Evolutionary conservation across 2,888 invertebrate species (phyloP), one percentile per base, ranked within the genome.

Genomic region (Sphaerophoria rueppellii): DNA sequence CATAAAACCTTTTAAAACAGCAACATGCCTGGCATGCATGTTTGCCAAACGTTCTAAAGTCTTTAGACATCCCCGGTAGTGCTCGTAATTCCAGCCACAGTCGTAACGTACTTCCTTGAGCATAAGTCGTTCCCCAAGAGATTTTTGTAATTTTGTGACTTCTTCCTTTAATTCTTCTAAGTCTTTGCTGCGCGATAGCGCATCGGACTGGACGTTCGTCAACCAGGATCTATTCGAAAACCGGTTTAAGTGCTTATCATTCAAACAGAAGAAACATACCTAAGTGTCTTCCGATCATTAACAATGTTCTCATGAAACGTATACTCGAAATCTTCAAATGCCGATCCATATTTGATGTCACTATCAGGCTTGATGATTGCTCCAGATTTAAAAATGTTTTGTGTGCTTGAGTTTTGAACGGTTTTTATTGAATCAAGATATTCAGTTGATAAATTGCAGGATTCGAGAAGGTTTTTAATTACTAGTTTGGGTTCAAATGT

Each of bases 21-120:
- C 89, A 94, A 97, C 95, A 80, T 94, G 92, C 69, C 94, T 93
- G 0, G 95, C 93, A 92, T 98, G 96, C 89, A 97, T 95, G 57
- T 94, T 93, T 0, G 95, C 94, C 57, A 98, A 92, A 1, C 96
- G 94, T 85, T 94, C 94, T 55, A 98, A 95, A 86, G 97, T 96
- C 89, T 96, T 95, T 4, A 98, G 92, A 89, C 97, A 97, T n/a
- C 98, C 98, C 88, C 97, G 93, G 89, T 97, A 97, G 90, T 98
- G 98, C 88, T 96, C 95, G 76, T 96, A 95, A 89, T 97, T 96
- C 97, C 97, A 97, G 9, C 97, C 97, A 89, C 95, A 96, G 88
- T 97, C 97, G 93, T 96, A 97, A 34, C 93, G 91, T 4, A 96
- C 93, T 86, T 95, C 93, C 48, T 92, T 92, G 12, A 96, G 89